Conservation (phyloP, 2,888 invertebrate genomes). For the Microchrysa polita region DNA sequence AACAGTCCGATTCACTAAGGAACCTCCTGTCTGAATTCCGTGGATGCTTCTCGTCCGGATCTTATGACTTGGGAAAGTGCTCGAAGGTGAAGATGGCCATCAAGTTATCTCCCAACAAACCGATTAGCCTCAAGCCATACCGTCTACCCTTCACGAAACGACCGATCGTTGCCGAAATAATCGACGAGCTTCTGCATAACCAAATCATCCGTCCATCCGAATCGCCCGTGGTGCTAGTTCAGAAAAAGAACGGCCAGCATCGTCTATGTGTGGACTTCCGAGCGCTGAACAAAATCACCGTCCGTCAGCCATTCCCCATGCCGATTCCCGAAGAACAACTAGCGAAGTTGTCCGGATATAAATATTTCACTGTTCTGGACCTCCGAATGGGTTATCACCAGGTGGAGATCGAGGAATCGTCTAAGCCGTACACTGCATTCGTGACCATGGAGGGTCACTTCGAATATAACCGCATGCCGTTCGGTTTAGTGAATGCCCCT, state of each 20-base stretch:
- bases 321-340: constrained; percentile 50
- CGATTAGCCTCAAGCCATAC: constrained; percentile 7
- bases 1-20: too few species aligned
- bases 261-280: constrained; percentile 50
- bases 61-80: constrained; percentile 4
- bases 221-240: constrained; percentile 40
- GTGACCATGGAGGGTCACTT: constrained; percentile 37
- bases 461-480: constrained; percentile 45
- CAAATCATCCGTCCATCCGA: constrained; percentile 16
- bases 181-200: background rate
- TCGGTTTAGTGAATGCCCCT: constrained; percentile 43
- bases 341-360: constrained; percentile 38
- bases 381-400: constrained; percentile 42
- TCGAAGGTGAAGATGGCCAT: background rate
- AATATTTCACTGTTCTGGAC: constrained; percentile 39
- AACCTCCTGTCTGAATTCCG: too few species aligned
- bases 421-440: constrained; percentile 39
- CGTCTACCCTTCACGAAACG: constrained; percentile 18
- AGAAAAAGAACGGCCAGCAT: constrained; percentile 27
- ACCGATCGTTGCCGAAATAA: background rate
- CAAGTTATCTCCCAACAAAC: background rate
- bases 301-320: constrained; percentile 50
- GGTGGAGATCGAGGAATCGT: constrained; percentile 31
- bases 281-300: constrained; percentile 47
- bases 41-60: too few species aligned